Conservation (phyloP, 2,888 invertebrate species). For the Axea sp. region DNA sequence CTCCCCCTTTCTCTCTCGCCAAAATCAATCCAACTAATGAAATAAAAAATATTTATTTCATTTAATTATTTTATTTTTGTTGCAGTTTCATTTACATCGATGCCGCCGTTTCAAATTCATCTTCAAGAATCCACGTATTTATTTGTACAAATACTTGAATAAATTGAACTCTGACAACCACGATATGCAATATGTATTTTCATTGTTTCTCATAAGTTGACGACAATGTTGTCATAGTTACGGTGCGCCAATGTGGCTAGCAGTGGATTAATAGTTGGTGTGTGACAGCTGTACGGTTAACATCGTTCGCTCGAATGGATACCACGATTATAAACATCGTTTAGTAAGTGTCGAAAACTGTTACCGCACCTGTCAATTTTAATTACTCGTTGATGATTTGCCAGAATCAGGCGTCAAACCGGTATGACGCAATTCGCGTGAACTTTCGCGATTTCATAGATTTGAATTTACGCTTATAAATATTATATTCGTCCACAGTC, state of each 20-base stretch:
- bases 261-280: slow-evolving; percentile 68
- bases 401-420: no score
- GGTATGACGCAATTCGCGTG: not conserved
- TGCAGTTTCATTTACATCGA: no score
- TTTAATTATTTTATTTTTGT: no score
- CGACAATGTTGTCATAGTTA: slow-evolving; percentile 71
- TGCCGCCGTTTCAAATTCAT: no score
- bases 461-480: no score
- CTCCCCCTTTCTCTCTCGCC: no score
- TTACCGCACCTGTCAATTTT: not conserved
- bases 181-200: not conserved
- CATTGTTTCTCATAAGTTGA: slow-evolving; percentile 63
- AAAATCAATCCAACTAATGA: no score
- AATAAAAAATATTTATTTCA: no score
- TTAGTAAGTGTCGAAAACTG: slow-evolving; percentile 14
- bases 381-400: no score
- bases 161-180: no score
- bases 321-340: slow-evolving; percentile 1
- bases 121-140: no score
- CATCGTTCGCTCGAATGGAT: slow-evolving; percentile 28
- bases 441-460: not conserved
- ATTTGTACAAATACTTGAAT: no score
- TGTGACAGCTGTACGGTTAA: slow-evolving; percentile 68
- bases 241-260: slow-evolving; percentile 67
- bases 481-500: slow-evolving; percentile 18